A percentile compares a stretch with the other conserved stretches of the same genome.
Conservation (phyloP, 1,140 invertebrate species). For the Formica selysi region DNA sequence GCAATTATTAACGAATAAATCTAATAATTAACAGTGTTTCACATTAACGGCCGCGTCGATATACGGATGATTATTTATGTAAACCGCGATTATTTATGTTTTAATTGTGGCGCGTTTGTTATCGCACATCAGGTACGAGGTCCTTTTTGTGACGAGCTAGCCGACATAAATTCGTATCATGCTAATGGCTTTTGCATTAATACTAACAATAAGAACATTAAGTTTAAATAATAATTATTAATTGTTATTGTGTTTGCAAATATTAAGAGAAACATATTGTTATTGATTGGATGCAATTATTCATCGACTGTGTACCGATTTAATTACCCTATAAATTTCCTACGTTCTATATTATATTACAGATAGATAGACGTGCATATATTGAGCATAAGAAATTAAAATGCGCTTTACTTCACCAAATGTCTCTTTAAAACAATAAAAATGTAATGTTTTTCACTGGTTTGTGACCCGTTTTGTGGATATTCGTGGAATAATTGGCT, state of each 20-base stretch:
- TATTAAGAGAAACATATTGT: constrained; percentile 21
- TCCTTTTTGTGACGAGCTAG: background rate
- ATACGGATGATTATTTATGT: constrained; percentile 47
- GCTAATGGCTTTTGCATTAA: constrained; percentile 37
- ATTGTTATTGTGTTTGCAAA: constrained; percentile 10
- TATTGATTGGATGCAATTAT: constrained; percentile 12
- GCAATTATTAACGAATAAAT: constrained; percentile 58
- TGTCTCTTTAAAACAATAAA: constrained; percentile 11
- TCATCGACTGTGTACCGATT: background rate
- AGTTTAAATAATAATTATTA: constrained; percentile 35
- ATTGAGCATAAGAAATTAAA: constrained; percentile 2
- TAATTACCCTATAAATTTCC: background rate
- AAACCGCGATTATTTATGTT: constrained; percentile 62
- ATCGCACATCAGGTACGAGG: background rate
- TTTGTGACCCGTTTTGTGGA: background rate
- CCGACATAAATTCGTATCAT: constrained; percentile 1
- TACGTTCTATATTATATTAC: background rate
- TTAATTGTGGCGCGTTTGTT: constrained; percentile 51
- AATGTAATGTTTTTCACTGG: background rate
- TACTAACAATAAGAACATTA: constrained; percentile 17
- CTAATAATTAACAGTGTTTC: constrained; percentile 59
- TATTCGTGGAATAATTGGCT: constrained; percentile 8
- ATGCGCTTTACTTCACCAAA: background rate
- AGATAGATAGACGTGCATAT: background rate
- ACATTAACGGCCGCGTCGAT: constrained; percentile 35